Conservation (phyloP, 1,140 invertebrate species). For the Drosophila bipectinata region DNA sequence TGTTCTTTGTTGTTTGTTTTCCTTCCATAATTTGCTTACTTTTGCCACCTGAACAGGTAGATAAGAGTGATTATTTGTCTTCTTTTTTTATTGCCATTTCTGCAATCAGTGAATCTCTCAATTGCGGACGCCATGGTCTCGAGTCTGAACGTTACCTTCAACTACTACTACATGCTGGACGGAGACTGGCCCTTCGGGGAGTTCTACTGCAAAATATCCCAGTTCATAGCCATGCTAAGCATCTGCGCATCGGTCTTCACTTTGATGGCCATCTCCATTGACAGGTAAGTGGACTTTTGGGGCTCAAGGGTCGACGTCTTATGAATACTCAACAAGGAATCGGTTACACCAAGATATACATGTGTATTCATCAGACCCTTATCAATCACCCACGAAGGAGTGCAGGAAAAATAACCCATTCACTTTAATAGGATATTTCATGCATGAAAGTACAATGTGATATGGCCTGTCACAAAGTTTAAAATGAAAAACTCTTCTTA, state of each 20-base stretch:
- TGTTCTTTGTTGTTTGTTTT: constrained; percentile 39
- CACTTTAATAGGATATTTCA: constrained; percentile 31
- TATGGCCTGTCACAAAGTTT: constrained; percentile 29
- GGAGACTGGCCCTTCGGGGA: constrained; percentile 97
- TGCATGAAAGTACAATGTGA: constrained; percentile 16
- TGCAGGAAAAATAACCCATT: constrained; percentile 27
- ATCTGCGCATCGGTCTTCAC: constrained; percentile 97
- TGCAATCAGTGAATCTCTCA: constrained; percentile 92
- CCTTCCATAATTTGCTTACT: constrained; percentile 38
- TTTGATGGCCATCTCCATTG: constrained; percentile 97
- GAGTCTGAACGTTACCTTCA: constrained; percentile 96
- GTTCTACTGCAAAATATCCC: constrained; percentile 96
- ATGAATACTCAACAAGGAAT: not conserved
- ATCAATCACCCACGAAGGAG: constrained; percentile 32
- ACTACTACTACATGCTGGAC: constrained; percentile 96
- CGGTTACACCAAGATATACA: constrained; percentile 6
- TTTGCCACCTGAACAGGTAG: constrained; percentile 19
- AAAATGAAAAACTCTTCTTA: constrained; percentile 16
- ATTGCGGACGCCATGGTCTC: constrained; percentile 97
- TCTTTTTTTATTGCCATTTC: constrained; percentile 13
- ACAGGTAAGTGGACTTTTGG: constrained; percentile 89
- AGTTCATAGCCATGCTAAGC: constrained; percentile 95
- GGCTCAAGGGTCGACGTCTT: constrained; percentile 1
- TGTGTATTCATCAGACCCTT: constrained; percentile 28
- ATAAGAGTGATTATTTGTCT: constrained; percentile 39